Evolutionary conservation across 2,888 invertebrate species (phyloP).

Genomic region (Diarsia brunnea): DNA sequence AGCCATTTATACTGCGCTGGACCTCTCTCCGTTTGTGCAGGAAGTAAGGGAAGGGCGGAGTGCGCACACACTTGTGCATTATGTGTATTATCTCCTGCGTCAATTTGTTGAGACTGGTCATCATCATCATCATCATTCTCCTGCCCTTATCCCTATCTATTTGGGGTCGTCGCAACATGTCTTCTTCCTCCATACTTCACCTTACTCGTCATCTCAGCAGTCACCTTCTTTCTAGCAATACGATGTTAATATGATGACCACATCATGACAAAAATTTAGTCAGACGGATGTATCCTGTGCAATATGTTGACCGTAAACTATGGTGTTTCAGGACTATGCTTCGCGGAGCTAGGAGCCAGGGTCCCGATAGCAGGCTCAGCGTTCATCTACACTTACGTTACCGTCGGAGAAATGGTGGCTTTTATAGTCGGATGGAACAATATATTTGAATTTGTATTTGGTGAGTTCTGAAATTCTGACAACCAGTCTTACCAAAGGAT

Average conservation of each 20-base stretch:
- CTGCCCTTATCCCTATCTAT: no score
- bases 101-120: not conserved
- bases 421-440: conserved; percentile 98
- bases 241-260: no score
- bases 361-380: conserved; percentile 97
- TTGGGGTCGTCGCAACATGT: no score
- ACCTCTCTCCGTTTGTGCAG: not conserved
- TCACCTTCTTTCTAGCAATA: no score
- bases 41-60: not conserved
- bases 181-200: no score
- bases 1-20: no score
- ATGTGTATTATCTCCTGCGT: not conserved
- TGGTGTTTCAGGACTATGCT: conserved; percentile 93
- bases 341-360: conserved; percentile 96
- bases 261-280: not conserved
- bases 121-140: no score
- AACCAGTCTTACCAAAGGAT: no score
- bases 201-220: no score
- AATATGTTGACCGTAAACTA: not conserved
- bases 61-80: not conserved
- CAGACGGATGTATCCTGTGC: not conserved
- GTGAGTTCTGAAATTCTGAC: no score
- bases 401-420: conserved; percentile 96
- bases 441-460: conserved; percentile 95
- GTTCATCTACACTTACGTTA: conserved; percentile 96